Conservation (phyloP, 2,888 invertebrate species). For the Cheilosia variabilis region DNA sequence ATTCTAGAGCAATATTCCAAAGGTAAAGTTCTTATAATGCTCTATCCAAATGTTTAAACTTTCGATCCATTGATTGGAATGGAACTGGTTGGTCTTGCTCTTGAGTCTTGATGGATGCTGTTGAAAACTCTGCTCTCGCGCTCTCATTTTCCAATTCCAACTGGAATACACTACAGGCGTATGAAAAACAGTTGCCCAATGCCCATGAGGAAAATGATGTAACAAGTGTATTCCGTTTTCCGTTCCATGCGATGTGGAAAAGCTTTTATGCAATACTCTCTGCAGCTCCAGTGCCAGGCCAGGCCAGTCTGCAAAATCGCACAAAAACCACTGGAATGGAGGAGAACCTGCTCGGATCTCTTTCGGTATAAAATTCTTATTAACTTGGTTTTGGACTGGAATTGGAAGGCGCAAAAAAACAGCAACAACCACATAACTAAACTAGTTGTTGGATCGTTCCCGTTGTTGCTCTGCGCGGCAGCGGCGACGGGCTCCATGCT, state of each 20-base stretch:
- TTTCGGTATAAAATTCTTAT: neutral
- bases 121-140: constrained; percentile 24
- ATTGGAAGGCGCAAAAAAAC: constrained; percentile 1
- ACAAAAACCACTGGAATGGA: constrained; percentile 11
- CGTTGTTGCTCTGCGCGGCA: neutral
- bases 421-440: neutral
- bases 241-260: constrained; percentile 3
- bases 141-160: constrained; percentile 6
- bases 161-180: constrained; percentile 7
- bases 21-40: neutral
- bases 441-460: constrained; percentile 1
- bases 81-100: neutral
- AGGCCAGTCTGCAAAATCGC: constrained; percentile 36
- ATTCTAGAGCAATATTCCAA: constrained; percentile 27
- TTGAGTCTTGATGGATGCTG: constrained; percentile 24
- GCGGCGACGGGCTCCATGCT: neutral
- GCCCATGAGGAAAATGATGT: constrained; percentile 52
- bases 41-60: neutral
- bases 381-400: neutral
- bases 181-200: constrained; percentile 2
- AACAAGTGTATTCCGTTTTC: constrained; percentile 57
- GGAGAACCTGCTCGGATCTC: neutral
- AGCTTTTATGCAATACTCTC: constrained; percentile 51
- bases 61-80: neutral
- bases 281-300: neutral